Base-by-base conservation (phyloP, 2,797 vertebrate species). In the Rhodeus uyekii region DNA sequence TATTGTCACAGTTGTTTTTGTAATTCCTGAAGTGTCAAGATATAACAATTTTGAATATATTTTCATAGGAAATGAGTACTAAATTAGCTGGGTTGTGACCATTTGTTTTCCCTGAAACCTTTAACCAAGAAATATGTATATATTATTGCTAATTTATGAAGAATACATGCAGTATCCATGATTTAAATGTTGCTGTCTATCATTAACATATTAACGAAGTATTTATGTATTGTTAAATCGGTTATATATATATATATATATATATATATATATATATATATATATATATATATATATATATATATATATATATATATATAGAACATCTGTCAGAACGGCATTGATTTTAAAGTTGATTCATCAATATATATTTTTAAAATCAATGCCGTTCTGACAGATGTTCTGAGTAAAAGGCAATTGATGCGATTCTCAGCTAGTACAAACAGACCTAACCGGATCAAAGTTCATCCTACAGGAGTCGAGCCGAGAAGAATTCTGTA, bases 371-470 rank as follows among this genome's bases (percentile, higher is more conserved):
- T 9, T 22, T 55, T 55, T 55, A n/a, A 55, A 58, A 63, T 34
- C 32, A 29, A 29, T 7, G 12, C 24, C 24, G 24, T 58, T 58
- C 19, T 55, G 48, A 24, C 22, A 24, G 22, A 53, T 5, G 16
- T 29, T 72, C 32, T 27, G 65, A 69, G 64, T 39, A 39, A 78
- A 79, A 34, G 13, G 39, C 38, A 19, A 34, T 12, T 61, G 18
- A 34, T 34, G 42, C 2, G 10, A 27, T 64, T 81, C 16, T 48
- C n/a, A 18, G 7, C 34, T 39, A 36, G 58, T 65, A 39, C 80
- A 75, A 75, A 81, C 80, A 76, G 24, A 65, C 46, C 48, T 44
- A 24, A 34, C 46, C 3, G 5, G 80, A 34, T 75, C 80, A 82
- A 82, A 82, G 80, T 82, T 68, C 80, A 82, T 24, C 5, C 48